Percentiles rank a stretch among this genome's conserved stretches.
phyloP scores from a whole-genome alignment of 2,113 vertebrate genomes.

The Gnathonemus longibarbis region DNA sequence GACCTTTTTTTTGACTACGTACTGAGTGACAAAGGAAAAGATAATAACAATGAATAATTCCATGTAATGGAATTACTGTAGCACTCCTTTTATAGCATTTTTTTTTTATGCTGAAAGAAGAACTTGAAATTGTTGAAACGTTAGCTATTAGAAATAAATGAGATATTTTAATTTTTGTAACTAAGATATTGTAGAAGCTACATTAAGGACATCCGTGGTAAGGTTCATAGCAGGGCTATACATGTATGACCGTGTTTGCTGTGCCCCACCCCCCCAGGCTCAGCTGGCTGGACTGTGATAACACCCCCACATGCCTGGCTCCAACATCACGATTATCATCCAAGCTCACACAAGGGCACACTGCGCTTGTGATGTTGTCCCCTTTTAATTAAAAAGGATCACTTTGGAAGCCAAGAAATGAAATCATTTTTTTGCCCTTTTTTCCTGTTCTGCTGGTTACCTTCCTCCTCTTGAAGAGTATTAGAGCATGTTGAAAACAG shows the following conservation, averaged over 20 bases:
- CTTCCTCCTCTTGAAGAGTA: conserved; percentile 19
- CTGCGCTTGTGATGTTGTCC: neutral
- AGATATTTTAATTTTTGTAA: neutral
- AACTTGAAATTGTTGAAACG: neutral
- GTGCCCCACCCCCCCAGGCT: neutral
- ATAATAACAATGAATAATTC: neutral
- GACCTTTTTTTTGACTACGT: neutral
- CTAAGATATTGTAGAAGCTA: neutral
- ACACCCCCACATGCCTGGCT: neutral
- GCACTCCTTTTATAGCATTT: neutral
- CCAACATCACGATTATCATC: neutral
- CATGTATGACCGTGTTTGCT: neutral
- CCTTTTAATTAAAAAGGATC: conserved; percentile 35
- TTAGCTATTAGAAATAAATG: neutral
- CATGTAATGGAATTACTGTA: neutral
- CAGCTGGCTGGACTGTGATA: neutral
- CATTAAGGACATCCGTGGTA: neutral
- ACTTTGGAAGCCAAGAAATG: conserved; percentile 40
- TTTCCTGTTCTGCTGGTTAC: conserved; percentile 8
- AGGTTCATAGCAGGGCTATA: neutral
- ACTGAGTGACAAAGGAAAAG: neutral
- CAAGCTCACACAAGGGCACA: neutral
- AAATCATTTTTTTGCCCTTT: conserved; percentile 38
- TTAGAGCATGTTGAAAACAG: neutral
- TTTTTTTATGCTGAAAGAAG: neutral